Percentiles rank a stretch among this genome's conserved stretches.
phyloP scores from a whole-genome alignment of 2,113 vertebrate species.

The Gallinago paraguaiae region DNA sequence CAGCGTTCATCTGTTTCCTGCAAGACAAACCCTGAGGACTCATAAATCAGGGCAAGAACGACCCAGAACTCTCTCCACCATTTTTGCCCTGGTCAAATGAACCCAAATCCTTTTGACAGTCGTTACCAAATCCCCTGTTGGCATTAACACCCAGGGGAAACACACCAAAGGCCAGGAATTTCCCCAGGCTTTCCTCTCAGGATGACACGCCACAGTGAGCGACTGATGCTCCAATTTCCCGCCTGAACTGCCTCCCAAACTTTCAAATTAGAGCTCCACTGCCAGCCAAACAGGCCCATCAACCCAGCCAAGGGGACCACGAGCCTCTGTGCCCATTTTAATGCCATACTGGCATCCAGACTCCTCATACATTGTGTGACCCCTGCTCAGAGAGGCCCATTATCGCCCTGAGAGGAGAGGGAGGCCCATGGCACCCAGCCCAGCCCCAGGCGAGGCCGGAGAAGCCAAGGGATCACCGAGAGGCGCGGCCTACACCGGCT shows the following conservation, averaged over 20 bases:
- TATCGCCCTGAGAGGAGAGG: accelerated
- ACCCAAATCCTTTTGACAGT: not conserved
- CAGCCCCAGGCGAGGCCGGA: not conserved
- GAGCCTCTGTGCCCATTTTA: not conserved
- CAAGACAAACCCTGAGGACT: not conserved
- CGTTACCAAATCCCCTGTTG: not conserved
- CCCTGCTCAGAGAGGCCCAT: accelerated
- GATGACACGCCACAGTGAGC: accelerated
- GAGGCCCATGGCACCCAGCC: not conserved
- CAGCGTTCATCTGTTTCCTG: not conserved
- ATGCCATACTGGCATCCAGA: accelerated
- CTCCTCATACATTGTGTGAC: accelerated
- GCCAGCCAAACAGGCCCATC: accelerated
- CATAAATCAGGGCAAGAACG: not conserved
- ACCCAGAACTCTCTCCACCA: not conserved
- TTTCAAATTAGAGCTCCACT: accelerated
- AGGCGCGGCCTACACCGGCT: too few relatives aligned
- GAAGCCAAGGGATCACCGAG: too few relatives aligned
- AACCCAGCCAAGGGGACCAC: not conserved
- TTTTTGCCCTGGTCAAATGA: not conserved
- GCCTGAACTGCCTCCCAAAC: too few relatives aligned
- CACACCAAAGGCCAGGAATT: not conserved
- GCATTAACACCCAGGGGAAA: not conserved
- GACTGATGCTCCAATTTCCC: not conserved
- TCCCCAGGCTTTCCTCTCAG: accelerated